These are phyloP conservation scores for Caerostris darwini DNA, from an alignment of 1,140 invertebrate genomes.

Conservation along the genomic window DNA sequence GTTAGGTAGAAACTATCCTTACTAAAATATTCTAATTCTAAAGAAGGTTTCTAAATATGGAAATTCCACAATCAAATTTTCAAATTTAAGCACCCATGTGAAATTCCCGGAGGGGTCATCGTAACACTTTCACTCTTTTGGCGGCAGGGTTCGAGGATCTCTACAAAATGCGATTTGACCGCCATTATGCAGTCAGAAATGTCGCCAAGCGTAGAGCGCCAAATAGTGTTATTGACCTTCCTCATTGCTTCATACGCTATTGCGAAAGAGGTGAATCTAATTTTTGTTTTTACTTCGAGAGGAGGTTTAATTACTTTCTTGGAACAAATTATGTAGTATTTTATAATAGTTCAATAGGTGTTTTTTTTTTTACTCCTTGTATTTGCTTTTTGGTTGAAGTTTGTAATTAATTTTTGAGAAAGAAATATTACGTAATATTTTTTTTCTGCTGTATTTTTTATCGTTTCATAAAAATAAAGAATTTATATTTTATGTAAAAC, in stretches of 20 bases:
- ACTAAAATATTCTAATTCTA: too few relatives aligned
- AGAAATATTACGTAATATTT: too few relatives aligned
- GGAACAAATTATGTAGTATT: background rate
- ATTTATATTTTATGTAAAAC: too few relatives aligned
- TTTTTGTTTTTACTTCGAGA: background rate
- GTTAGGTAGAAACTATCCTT: too few relatives aligned
- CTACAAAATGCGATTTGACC: slow-evolving; percentile 53
- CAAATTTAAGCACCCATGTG: background rate
- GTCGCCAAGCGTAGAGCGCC: slow-evolving; percentile 51
- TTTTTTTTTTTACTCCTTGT: too few relatives aligned
- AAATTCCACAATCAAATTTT: background rate
- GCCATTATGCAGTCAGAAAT: slow-evolving; percentile 25
- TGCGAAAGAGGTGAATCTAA: background rate
- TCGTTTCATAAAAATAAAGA: too few relatives aligned
- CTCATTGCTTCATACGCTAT: background rate
- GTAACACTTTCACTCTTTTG: slow-evolving; percentile 71
- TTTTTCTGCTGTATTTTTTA: too few relatives aligned
- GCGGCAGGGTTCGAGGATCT: slow-evolving; percentile 42
- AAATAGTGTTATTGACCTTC: slow-evolving; percentile 64
- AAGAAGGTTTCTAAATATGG: background rate
- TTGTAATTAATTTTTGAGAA: too few relatives aligned
- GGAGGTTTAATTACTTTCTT: background rate
- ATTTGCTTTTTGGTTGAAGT: too few relatives aligned
- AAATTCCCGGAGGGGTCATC: slow-evolving; percentile 8
- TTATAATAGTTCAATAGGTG: too few relatives aligned